Base-by-base conservation (phyloP, 1,140 invertebrate species). In the Drosophila mayri region DNA sequence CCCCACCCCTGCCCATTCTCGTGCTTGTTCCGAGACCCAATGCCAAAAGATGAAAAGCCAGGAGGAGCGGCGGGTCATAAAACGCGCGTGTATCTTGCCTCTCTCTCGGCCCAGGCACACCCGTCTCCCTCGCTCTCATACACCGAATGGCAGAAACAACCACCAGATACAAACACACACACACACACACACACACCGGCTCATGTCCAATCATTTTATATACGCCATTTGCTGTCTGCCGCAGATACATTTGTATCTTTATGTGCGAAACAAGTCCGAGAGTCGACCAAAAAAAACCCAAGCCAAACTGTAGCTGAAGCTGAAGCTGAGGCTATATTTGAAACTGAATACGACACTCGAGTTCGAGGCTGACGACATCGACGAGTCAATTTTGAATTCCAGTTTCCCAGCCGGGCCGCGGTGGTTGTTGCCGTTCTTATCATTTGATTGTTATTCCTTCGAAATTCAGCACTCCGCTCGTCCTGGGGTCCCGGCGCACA, bases 171-270 rank as follows among this genome's bases (percentile, higher is more conserved):
- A 72, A 18, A 62, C 16, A 28, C 43, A 46, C n/a, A 22, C 3
- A 46, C n/a, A 22, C 3, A 41, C 10, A 43, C 18, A 43, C 25
- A 60, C 38, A 38, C 40, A 79, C 16, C 67, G 63, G 68, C 81
- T 76, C 77, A 88, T 84, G 84, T 74, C 85, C 81, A 90, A 90
- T 90, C 86, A 90, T 90, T 90, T 90, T 90, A 90, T 90, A 90
- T 90, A 90, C 86, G 86, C 85, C 85, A 90, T 90, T 90, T 90
- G 86, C 81, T 90, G 85, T 90, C 86, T 90, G 84, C 77, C 54
- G 80, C 76, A 88, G 85, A 88, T 85, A 88, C 86, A 88, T 90
- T 90, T 90, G 85, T 90, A 86, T 90, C 85, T 85, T 85, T 88
- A 88, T 88, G 85, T 88, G 86, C 85, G 70, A 88, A 85, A 90